Percentiles rank a stretch among this genome's conserved stretches.
These are phyloP conservation scores for Drosophila gunungcola DNA, from an alignment of 1,140 invertebrate species.

Conservation along the genomic window DNA sequence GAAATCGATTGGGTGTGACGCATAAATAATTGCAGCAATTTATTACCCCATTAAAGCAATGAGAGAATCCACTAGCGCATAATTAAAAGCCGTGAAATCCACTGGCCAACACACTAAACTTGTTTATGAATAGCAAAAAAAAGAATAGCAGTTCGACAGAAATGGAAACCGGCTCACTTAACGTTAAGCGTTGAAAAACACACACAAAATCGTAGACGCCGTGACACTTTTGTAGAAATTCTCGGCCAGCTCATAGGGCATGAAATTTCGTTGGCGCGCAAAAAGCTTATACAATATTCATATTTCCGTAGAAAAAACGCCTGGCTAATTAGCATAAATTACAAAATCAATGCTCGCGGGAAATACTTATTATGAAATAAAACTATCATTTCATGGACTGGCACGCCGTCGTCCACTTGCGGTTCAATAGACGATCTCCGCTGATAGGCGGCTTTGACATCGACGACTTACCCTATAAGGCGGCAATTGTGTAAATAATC, in stretches of 20 bases:
- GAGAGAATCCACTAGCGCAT: conserved; percentile 65
- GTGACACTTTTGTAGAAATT: conserved; percentile 44
- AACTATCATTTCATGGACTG: conserved; percentile 62
- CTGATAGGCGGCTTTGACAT: conserved; percentile 32
- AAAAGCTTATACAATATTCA: conserved; percentile 38
- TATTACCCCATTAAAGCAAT: conserved; percentile 69
- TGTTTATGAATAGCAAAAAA: conserved; percentile 54
- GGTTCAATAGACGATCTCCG: conserved; percentile 55
- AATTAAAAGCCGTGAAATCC: conserved; percentile 74
- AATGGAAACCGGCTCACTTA: conserved; percentile 48
- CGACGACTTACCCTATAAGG: conserved; percentile 12
- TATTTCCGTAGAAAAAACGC: conserved; percentile 32
- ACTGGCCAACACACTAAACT: conserved; percentile 54
- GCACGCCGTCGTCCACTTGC: conserved; percentile 29
- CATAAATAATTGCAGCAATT: conserved; percentile 76
- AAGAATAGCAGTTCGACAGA: conserved; percentile 25
- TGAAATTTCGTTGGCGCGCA: conserved; percentile 31
- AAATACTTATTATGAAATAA: conserved; percentile 54
- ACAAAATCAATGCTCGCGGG: conserved; percentile 59
- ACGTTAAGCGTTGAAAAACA: conserved; percentile 9
- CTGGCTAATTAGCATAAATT: conserved; percentile 58
- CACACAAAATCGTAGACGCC: not conserved
- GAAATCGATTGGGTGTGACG: conserved; percentile 75
- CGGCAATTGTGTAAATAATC: conserved; percentile 42
- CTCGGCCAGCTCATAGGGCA: conserved; percentile 30